These are phyloP conservation scores for Zophobas morio DNA, from an alignment of 1,140 invertebrate species.

Conservation along the genomic window DNA sequence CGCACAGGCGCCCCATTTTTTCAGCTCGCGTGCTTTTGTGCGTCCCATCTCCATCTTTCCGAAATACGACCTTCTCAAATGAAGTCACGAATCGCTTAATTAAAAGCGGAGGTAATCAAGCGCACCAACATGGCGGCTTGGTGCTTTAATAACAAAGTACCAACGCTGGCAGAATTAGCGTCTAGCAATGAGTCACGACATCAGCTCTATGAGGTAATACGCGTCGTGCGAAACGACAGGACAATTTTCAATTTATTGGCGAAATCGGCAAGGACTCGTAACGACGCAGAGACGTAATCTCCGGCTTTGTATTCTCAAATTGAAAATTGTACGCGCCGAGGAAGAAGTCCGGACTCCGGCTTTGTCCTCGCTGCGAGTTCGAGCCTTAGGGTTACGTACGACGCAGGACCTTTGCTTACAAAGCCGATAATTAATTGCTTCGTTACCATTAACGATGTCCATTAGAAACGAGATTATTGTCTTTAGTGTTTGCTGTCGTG, in stretches of 20 bases:
- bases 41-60: not conserved
- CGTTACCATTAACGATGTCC: slow-evolving; percentile 8
- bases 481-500: not conserved
- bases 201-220: slow-evolving; percentile 13
- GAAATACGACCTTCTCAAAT: slow-evolving; percentile 11
- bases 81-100: slow-evolving; percentile 44
- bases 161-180: slow-evolving; percentile 20
- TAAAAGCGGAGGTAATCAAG: slow-evolving; percentile 41
- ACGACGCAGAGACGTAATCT: slow-evolving; percentile 9
- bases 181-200: slow-evolving; percentile 32
- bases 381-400: not conserved
- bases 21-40: not conserved
- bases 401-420: not conserved
- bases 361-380: not conserved
- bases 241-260: slow-evolving; percentile 42
- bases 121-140: slow-evolving; percentile 31
- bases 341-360: not conserved
- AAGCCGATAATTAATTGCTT: slow-evolving; percentile 9
- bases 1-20: too few species aligned
- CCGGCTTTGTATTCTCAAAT: slow-evolving; percentile 23
- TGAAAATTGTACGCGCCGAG: slow-evolving; percentile 4
- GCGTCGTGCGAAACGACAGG: slow-evolving; percentile 38
- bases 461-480: slow-evolving; percentile 5
- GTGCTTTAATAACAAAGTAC: slow-evolving; percentile 37
- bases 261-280: slow-evolving; percentile 20